phyloP scores from a whole-genome alignment of 92 coral and sea anemone species.

The Palythoa grandiflora region DNA sequence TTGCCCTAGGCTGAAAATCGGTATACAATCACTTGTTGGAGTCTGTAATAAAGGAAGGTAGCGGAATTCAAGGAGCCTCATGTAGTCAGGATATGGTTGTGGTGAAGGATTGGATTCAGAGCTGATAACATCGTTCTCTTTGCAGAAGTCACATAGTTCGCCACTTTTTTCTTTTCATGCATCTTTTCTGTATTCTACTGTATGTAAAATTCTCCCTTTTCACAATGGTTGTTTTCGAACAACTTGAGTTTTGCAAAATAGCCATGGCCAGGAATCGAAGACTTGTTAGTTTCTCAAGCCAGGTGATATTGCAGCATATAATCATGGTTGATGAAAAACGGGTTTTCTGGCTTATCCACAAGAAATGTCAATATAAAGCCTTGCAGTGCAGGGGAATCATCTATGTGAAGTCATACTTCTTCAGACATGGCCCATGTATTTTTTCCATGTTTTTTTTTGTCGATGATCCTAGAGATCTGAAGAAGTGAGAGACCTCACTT shows the following conservation, averaged over 20 bases:
- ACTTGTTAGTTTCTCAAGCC: slow-evolving; percentile 48
- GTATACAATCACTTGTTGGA: too few species aligned
- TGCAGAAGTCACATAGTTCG: not conserved
- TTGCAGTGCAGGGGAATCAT: slow-evolving; percentile 62
- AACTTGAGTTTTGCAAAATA: slow-evolving; percentile 49
- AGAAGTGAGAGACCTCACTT: slow-evolving; percentile 8
- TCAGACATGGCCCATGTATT: slow-evolving; percentile 64
- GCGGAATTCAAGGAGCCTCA: too few species aligned
- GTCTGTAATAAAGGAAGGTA: too few species aligned
- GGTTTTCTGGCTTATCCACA: slow-evolving; percentile 49
- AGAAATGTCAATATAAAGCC: slow-evolving; percentile 56
- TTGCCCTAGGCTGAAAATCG: too few species aligned
- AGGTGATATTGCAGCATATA: slow-evolving; percentile 49
- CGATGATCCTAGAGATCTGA: slow-evolving; percentile 41
- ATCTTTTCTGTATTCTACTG: slow-evolving; percentile 2
- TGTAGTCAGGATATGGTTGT: too few species aligned
- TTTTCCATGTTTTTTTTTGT: slow-evolving; percentile 49
- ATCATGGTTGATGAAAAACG: slow-evolving; percentile 48
- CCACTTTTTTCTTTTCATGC: not conserved
- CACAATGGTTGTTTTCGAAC: slow-evolving; percentile 61
- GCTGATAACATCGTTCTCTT: not conserved
- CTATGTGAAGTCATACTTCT: not conserved
- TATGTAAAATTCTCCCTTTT: slow-evolving; percentile 55
- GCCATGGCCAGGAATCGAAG: slow-evolving; percentile 51
- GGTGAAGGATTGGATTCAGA: too few species aligned